Conservation (phyloP, 92 coral and sea anemone genomes). For the Heteractis magnifica region DNA sequence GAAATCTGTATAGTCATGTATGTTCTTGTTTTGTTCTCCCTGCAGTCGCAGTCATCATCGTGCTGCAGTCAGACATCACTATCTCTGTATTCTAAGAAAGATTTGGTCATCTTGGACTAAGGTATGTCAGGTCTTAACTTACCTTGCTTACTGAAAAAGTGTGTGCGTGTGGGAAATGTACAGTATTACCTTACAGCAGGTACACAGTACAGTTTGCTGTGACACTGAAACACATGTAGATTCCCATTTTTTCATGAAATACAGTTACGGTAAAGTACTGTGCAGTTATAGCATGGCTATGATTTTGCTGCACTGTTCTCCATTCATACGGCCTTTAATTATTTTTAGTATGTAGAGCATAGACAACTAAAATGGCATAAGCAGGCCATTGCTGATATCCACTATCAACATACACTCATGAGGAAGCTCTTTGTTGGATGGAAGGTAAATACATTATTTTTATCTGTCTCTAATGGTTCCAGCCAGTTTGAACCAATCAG, state of each 20-base stretch:
- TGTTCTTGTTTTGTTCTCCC: background rate
- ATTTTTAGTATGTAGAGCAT: slow-evolving; percentile 54
- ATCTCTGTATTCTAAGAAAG: slow-evolving; percentile 45
- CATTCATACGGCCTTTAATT: background rate
- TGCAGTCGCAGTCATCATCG: slow-evolving; percentile 62
- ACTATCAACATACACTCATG: slow-evolving; percentile 57
- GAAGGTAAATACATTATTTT: slow-evolving; percentile 60
- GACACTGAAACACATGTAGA: background rate
- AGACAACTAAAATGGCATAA: slow-evolving; percentile 75
- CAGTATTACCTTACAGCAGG: background rate
- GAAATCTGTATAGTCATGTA: background rate
- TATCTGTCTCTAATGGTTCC: no score
- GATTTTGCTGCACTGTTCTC: background rate
- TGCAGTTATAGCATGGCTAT: no score
- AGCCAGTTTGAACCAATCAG: no score
- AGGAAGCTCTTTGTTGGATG: slow-evolving; percentile 39
- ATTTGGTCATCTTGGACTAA: slow-evolving; percentile 68
- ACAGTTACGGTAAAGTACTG: no score
- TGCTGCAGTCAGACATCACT: slow-evolving; percentile 69
- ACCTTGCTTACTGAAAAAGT: no score
- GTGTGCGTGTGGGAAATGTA: no score
- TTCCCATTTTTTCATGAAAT: background rate
- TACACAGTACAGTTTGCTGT: background rate
- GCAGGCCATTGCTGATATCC: slow-evolving; percentile 61
- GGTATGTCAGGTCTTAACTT: slow-evolving; percentile 30